Conservation (phyloP, 2,113 vertebrate genomes). For the Brachyhypopomus occidentalis region DNA sequence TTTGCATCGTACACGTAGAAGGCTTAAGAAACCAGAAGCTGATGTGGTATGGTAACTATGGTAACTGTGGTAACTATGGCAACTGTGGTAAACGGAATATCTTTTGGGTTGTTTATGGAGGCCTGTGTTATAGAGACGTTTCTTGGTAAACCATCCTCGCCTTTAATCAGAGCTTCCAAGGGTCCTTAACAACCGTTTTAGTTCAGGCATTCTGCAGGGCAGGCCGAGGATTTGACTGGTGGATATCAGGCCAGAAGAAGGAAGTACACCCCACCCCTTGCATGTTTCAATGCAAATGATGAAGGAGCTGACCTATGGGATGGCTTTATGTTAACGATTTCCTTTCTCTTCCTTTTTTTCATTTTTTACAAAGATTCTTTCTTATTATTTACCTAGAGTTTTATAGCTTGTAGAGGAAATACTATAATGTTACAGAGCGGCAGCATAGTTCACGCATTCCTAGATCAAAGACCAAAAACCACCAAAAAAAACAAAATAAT, state of each 20-base stretch:
- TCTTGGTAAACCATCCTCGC: background rate
- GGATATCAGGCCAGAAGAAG: slow-evolving; percentile 31
- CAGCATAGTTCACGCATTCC: slow-evolving; percentile 60
- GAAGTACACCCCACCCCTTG: slow-evolving; percentile 49
- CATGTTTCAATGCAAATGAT: slow-evolving; percentile 61
- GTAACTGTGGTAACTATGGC: background rate
- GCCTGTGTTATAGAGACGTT: slow-evolving; percentile 13
- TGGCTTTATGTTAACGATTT: slow-evolving; percentile 53
- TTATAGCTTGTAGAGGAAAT: slow-evolving; percentile 59
- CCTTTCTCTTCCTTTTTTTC: slow-evolving; percentile 47
- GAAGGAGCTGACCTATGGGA: slow-evolving; percentile 49
- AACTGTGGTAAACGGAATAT: background rate
- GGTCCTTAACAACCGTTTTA: slow-evolving; percentile 40
- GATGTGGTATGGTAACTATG: background rate
- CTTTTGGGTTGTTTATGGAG: slow-evolving; percentile 8
- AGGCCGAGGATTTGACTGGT: slow-evolving; percentile 28
- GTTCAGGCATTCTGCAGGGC: slow-evolving; percentile 11
- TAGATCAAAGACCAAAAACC: slow-evolving; percentile 50
- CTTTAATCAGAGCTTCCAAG: slow-evolving; percentile 54
- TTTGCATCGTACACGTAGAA: slow-evolving; percentile 4
- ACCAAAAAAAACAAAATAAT: slow-evolving; percentile 8
- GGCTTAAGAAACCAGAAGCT: background rate
- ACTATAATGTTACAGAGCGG: slow-evolving; percentile 55
- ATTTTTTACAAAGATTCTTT: slow-evolving; percentile 60
- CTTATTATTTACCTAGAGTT: slow-evolving; percentile 60